phyloP scores from a whole-genome alignment of 2,888 invertebrate genomes.

The Drosophila nr. perissopoda region DNA sequence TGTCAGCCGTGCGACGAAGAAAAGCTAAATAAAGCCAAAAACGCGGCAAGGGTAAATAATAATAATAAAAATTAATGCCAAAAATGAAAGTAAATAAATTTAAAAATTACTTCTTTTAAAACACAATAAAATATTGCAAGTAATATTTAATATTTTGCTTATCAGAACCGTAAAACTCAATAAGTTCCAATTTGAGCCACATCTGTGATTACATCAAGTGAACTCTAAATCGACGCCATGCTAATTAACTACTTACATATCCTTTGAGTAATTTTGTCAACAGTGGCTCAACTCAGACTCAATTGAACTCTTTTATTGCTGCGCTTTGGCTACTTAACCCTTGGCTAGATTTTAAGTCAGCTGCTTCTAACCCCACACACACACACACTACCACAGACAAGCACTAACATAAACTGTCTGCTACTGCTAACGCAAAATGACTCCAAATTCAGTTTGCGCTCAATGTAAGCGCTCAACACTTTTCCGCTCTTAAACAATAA shows the following conservation, averaged over 20 bases:
- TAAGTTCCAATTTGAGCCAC: not conserved
- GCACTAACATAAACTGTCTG: not conserved
- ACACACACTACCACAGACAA: slow-evolving; percentile 5
- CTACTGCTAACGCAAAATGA: slow-evolving; percentile 17
- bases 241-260: slow-evolving; percentile 4
- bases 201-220: not conserved
- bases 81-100: not conserved
- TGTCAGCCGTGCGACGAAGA: not conserved
- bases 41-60: not conserved
- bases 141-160: not conserved
- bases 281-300: slow-evolving; percentile 3
- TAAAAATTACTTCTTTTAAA: not conserved
- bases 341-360: slow-evolving; percentile 22
- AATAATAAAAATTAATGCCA: not conserved
- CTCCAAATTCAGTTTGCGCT: slow-evolving; percentile 25
- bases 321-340: slow-evolving; percentile 28
- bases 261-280: slow-evolving; percentile 9
- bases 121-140: not conserved
- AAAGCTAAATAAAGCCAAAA: not conserved
- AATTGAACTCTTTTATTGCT: slow-evolving; percentile 1
- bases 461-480: slow-evolving; percentile 24
- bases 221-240: not conserved
- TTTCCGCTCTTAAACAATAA: slow-evolving; percentile 24
- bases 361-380: slow-evolving; percentile 12
- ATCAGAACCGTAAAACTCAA: not conserved